Conservation (phyloP, 2,888 invertebrate species). For the Acrobasis repandana region DNA sequence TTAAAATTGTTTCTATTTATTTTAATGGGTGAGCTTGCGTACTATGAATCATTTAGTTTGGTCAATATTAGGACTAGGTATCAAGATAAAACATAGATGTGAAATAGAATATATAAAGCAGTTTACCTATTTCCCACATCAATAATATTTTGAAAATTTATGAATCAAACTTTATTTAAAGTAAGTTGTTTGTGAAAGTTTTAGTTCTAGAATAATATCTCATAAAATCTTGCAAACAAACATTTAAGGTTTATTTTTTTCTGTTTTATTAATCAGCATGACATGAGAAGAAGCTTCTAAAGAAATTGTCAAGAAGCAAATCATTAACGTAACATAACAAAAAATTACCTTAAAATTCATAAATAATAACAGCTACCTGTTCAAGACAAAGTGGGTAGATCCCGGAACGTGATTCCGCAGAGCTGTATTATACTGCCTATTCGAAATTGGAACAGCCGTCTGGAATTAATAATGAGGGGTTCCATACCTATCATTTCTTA, state of each 20-base stretch:
- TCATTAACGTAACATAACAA: background rate
- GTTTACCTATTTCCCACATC: background rate
- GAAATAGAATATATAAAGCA: background rate
- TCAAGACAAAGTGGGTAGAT: conserved; percentile 1
- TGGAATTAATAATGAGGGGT: conserved; percentile 57
- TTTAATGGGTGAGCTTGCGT: conserved; percentile 27
- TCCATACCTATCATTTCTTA: conserved; percentile 54
- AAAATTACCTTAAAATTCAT: background rate
- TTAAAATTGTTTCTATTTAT: conserved; percentile 43
- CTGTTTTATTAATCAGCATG: too few relatives aligned
- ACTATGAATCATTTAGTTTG: conserved; percentile 30
- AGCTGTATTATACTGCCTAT: conserved; percentile 7
- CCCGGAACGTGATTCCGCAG: background rate
- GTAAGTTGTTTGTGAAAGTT: too few relatives aligned
- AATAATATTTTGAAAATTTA: background rate
- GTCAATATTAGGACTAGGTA: conserved; percentile 27
- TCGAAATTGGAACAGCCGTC: conserved; percentile 43
- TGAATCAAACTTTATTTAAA: background rate
- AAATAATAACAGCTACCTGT: background rate
- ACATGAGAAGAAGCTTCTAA: background rate
- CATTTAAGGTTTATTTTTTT: background rate
- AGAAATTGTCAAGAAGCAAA: background rate
- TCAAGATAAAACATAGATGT: conserved; percentile 29
- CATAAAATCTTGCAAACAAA: background rate
- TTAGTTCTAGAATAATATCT: background rate